Evolutionary conservation across 30 jellyfish, hydroid and myxozoan genomes (phyloP), one percentile per base, ranked within the genome.

Genomic region (Hydractinia echinata): DNA sequence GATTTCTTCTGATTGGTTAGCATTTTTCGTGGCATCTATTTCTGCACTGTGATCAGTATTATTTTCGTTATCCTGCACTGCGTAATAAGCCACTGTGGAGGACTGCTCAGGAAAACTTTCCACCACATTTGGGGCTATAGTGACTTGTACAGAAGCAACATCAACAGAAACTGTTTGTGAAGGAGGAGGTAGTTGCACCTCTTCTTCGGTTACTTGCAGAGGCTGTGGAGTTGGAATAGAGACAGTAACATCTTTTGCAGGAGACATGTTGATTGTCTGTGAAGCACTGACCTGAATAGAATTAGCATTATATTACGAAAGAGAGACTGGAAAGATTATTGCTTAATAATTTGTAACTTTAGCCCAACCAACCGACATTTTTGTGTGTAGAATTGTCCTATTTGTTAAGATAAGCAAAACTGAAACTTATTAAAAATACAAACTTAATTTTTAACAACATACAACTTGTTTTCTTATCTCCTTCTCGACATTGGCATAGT

Each of bases 381-480:
- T 30, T 30, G 44, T 30, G 44, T 30, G 44, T 30, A 30, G 44
- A 30, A 30, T 30, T 30, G 1, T 30, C 44, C 44, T 30, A 30
- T 30, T 30, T 30, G 44, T 30, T 30, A 30, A 30, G 44, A 30
- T 30, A 30, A 30, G 44, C 44, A 30, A 30, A 58, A 58, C 69
- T 58, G 69, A 16, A 58, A 11, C 15, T 11, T 58, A 16, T 16
- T 11, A 16, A 58, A 58, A 58, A 58, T 58, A 11, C 3, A 58
- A 58, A 58, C 19, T 58, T 58, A 58, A 58, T 58, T 58, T 58
- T 58, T 13, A 13, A 58, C 39, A 6, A 64, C 87, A 7, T 80
- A 80, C 87, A 83, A 80, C 87, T 80, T 80, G 87, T 80, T 80
- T 80, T 49, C 87, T 50, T 11, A 80, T 80, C 66, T 80, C 87